Conservation (phyloP, 2,113 vertebrate genomes). For the Vidua chalybeata region DNA sequence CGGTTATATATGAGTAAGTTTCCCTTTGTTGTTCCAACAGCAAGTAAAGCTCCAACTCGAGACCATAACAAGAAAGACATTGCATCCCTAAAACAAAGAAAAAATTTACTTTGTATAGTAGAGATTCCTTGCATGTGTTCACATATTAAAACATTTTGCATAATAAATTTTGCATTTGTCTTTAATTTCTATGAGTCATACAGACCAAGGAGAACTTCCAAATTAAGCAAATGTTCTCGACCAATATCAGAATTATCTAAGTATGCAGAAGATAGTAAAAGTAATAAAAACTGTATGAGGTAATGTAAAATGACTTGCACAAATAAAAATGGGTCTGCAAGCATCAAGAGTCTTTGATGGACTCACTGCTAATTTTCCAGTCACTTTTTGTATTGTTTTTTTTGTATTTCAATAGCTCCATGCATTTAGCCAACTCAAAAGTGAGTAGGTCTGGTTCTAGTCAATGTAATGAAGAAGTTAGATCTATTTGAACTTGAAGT, state of each 20-base stretch:
- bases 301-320: not conserved
- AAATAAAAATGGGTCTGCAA: not conserved
- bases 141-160: not conserved
- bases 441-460: not conserved
- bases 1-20: conserved; percentile 95
- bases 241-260: not conserved
- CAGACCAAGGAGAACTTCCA: not conserved
- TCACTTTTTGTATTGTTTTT: not conserved
- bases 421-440: not conserved
- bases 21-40: conserved; percentile 93
- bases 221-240: not conserved
- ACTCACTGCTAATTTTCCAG: not conserved
- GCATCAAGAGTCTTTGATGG: not conserved
- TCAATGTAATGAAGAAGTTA: not conserved
- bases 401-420: not conserved
- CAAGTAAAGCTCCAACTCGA: conserved; percentile 85
- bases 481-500: not conserved
- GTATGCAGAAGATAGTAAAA: not conserved
- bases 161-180: not conserved
- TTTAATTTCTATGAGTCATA: not conserved
- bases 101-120: not conserved
- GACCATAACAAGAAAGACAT: conserved; percentile 95
- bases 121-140: not conserved
- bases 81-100: conserved; percentile 81
- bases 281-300: not conserved